These are phyloP conservation scores for Alces alces DNA, from an alignment of 2,113 vertebrate genomes.

Conservation along the genomic window DNA sequence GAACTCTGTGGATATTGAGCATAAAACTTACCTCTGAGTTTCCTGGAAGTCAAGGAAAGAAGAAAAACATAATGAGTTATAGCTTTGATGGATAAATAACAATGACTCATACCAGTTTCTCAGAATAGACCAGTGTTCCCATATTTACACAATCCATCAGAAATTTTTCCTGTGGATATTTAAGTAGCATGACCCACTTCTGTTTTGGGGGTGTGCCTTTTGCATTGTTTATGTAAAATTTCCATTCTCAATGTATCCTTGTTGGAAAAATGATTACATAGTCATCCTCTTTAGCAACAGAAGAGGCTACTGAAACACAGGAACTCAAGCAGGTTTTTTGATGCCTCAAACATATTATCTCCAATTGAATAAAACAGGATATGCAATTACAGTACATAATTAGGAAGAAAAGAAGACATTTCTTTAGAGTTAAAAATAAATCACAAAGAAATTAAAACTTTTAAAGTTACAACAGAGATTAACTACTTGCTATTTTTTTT, in stretches of 20 bases:
- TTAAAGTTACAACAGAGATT: background rate
- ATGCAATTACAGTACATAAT: constrained; percentile 11
- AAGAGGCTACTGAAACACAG: background rate
- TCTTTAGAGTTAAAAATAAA: background rate
- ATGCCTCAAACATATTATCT: background rate
- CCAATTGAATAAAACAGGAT: background rate
- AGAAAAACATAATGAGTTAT: background rate
- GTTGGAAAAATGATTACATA: constrained; percentile 21
- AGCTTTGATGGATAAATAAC: background rate
- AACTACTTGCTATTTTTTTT: background rate
- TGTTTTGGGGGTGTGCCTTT: background rate
- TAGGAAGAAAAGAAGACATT: background rate
- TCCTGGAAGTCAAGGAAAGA: background rate
- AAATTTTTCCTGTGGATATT: background rate
- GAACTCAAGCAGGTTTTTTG: background rate
- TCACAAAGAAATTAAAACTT: background rate
- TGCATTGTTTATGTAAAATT: background rate
- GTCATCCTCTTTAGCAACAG: background rate
- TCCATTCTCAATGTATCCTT: background rate
- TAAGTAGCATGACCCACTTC: background rate
- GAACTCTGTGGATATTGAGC: background rate
- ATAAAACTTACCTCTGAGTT: background rate
- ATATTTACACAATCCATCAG: background rate
- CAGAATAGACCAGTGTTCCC: background rate
- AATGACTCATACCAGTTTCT: background rate